Evolutionary conservation across 2,888 invertebrate species (phyloP), one percentile per base, ranked within the genome.

Genomic region (Sphinx pinastri): DNA sequence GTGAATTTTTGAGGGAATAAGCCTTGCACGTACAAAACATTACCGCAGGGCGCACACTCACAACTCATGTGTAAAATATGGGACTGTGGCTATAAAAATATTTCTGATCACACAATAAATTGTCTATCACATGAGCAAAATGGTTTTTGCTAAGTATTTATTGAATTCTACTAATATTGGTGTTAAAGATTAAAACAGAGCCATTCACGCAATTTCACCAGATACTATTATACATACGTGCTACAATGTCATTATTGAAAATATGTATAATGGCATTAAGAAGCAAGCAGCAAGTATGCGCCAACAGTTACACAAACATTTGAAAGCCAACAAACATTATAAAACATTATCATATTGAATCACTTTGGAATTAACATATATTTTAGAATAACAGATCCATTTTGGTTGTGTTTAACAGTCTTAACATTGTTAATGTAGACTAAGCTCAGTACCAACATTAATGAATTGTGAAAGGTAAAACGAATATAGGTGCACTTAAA

Each of bases 331-430:
- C 60, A 60, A 47, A 38, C 60, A 47, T 16, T 12, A 45, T 49
- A 63, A 16, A 49, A 63, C 47, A 47, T 49, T 19, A 49, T 12
- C 49, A 63, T 19, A 19, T 63, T 47, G 19, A 63, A 63, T 31
- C 49, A 49, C 63, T 63, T 63, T 63, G 63, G 63, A 63, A 63
- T 49, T 19, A 63, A 63, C 47, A 63, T 19, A 49, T 49, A 12
- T 49, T 60, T 63, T 49, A 19, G 60, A 45, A 45, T 60, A 63
- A 60, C 60, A 60, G 60, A 60, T 60, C 47, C 60, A 59, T 47
- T 54, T 51, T 52, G 67, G 38, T 54, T 54, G 14, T 45, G 25
- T 57, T 47, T 38, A 54, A 38, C 45, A 38, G 60, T 14, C 45
- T 60, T 47, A 45, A 60, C 47, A 60, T 60, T 60, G 47, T 60